Percentiles rank a stretch among this genome's conserved stretches.
These are phyloP conservation scores for Nesoenas mayeri DNA, from an alignment of 2,113 vertebrate species.

Conservation along the genomic window DNA sequence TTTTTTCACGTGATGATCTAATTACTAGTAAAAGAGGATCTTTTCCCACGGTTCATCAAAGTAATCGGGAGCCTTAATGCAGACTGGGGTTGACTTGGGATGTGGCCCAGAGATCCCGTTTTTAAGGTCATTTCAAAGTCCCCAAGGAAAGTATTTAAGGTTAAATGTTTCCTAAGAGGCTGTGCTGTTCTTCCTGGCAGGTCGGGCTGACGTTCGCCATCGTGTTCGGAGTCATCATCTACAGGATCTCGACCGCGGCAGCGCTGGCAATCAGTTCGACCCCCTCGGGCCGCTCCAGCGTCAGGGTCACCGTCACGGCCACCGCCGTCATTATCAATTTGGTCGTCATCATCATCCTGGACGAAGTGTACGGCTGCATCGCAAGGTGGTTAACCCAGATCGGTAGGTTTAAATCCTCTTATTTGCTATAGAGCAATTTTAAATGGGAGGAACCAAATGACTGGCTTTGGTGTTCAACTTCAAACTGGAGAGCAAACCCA, in stretches of 20 bases:
- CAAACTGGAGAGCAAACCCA: background rate
- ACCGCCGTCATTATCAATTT: slow-evolving; percentile 95
- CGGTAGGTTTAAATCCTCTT: slow-evolving; percentile 70
- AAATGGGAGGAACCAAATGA: background rate
- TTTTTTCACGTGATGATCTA: background rate
- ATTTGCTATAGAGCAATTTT: accelerated
- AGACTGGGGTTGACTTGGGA: background rate
- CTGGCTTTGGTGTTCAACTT: background rate
- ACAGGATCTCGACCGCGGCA: slow-evolving; percentile 91
- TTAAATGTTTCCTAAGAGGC: background rate
- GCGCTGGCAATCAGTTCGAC: slow-evolving; percentile 89
- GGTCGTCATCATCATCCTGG: slow-evolving; percentile 94
- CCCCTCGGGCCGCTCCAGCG: slow-evolving; percentile 81
- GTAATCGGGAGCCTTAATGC: background rate
- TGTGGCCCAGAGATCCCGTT: background rate
- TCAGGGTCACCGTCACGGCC: slow-evolving; percentile 91
- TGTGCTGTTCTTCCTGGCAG: slow-evolving; percentile 56
- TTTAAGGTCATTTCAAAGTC: background rate
- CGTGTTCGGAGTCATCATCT: slow-evolving; percentile 94
- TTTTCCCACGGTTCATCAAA: background rate
- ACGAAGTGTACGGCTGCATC: slow-evolving; percentile 90
- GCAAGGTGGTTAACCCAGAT: slow-evolving; percentile 91
- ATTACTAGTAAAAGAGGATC: background rate
- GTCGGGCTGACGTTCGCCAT: slow-evolving; percentile 88
- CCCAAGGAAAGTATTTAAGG: accelerated